These are phyloP conservation scores for Cheilosia grossa DNA, from an alignment of 2,888 invertebrate genomes.

Conservation along the genomic window DNA sequence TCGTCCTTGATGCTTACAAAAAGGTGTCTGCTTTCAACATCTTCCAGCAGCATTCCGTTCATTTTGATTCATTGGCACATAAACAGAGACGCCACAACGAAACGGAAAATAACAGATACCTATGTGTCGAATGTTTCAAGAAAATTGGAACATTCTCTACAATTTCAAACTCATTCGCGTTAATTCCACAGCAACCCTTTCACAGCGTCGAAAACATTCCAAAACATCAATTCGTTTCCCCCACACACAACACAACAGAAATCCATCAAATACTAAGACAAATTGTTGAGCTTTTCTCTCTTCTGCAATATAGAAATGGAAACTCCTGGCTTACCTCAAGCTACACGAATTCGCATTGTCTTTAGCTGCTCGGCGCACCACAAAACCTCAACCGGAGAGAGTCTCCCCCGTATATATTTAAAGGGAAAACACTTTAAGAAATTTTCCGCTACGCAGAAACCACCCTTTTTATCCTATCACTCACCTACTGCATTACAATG, in stretches of 20 bases:
- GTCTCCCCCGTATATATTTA: not conserved
- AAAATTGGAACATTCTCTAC: too few species aligned
- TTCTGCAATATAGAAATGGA: not conserved
- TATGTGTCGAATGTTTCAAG: too few species aligned
- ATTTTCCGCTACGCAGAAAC: slow-evolving; percentile 33
- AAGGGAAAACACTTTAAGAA: slow-evolving; percentile 29
- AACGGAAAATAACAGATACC: too few species aligned
- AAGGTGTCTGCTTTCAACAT: too few species aligned
- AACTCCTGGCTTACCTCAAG: slow-evolving; percentile 18
- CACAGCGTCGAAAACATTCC: not conserved
- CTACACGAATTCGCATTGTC: slow-evolving; percentile 7
- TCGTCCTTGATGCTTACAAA: too few species aligned
- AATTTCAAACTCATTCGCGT: not conserved
- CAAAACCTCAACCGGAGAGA: slow-evolving; percentile 35
- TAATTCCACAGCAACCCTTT: not conserved
- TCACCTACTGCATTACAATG: slow-evolving; percentile 68
- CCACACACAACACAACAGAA: not conserved
- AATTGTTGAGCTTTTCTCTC: slow-evolving; percentile 5
- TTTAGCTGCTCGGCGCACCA: slow-evolving; percentile 38
- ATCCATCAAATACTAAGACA: slow-evolving; percentile 26
- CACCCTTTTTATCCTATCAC: slow-evolving; percentile 61
- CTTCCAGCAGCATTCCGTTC: too few species aligned
- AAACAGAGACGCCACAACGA: too few species aligned
- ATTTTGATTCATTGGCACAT: too few species aligned
- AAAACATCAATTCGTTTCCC: not conserved